phyloP scores from a whole-genome alignment of 2,113 vertebrate species.

The Indicator maculatus region DNA sequence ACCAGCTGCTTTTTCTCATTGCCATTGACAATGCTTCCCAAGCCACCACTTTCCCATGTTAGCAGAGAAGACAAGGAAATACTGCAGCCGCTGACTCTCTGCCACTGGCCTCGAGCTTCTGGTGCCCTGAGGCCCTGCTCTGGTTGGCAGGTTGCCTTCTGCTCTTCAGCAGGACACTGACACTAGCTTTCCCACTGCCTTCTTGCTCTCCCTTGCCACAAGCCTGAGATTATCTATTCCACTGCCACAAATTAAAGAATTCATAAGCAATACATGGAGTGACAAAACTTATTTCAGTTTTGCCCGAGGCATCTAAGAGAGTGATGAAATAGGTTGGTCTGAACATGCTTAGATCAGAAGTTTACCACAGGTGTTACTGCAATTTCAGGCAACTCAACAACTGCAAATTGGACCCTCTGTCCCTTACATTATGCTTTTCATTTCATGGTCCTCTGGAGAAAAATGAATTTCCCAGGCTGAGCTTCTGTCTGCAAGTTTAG shows the following conservation, averaged over 20 bases:
- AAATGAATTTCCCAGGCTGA: neutral
- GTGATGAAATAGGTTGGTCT: neutral
- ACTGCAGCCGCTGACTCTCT: neutral
- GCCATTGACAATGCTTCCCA: constrained; percentile 28
- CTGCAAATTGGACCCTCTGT: constrained; percentile 1
- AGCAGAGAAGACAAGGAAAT: neutral
- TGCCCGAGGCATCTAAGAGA: neutral
- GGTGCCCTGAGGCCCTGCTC: neutral
- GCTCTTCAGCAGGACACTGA: neutral
- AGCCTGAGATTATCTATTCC: neutral
- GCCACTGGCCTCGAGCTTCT: neutral
- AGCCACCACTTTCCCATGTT: neutral
- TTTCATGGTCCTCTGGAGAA: neutral
- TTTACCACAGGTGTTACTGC: constrained; percentile 29
- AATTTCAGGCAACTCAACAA: constrained; percentile 31
- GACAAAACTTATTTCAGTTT: neutral
- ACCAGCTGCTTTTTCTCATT: constrained; percentile 43
- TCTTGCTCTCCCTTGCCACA: neutral
- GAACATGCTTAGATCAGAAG: constrained; percentile 7
- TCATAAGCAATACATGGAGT: neutral
- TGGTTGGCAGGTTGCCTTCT: neutral
- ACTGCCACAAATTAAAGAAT: constrained; percentile 1
- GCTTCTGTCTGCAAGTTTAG: neutral
- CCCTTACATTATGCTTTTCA: neutral
- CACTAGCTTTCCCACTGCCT: neutral